phyloP scores from a whole-genome alignment of 2,113 vertebrate genomes.

The Alligator sinensis region DNA sequence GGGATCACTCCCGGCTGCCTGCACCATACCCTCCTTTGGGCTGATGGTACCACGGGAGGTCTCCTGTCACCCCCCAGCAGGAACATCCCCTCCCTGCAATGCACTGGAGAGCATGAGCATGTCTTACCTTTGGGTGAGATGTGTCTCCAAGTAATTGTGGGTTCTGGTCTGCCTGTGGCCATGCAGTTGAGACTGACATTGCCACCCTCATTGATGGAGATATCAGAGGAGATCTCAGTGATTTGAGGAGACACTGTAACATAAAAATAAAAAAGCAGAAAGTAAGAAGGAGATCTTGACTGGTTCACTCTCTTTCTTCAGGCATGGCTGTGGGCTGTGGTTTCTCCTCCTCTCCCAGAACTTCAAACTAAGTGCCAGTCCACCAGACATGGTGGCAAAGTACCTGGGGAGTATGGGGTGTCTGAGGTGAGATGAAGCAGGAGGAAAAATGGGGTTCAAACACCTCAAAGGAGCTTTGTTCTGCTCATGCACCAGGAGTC shows the following conservation, averaged over 20 bases:
- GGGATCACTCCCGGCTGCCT: not conserved
- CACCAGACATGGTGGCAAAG: not conserved
- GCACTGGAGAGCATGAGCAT: rapidly evolving
- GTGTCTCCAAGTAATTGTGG: conserved; percentile 94
- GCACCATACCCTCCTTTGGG: not conserved
- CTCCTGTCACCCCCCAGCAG: rapidly evolving
- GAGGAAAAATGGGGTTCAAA: no score
- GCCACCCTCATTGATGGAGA: conserved; percentile 96
- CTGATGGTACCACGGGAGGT: rapidly evolving
- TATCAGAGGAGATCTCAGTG: conserved; percentile 91
- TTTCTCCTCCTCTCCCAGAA: not conserved
- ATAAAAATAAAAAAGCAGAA: conserved; percentile 55
- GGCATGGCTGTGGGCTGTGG: not conserved
- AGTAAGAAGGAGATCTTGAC: not conserved
- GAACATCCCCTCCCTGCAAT: not conserved
- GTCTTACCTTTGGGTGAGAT: conserved; percentile 91
- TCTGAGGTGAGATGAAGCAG: not conserved
- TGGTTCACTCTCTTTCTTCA: not conserved
- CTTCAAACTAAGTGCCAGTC: not conserved
- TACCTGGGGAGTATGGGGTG: not conserved
- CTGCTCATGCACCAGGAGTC: no score
- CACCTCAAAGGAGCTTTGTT: no score
- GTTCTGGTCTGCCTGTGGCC: conserved; percentile 94
- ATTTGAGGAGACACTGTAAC: conserved; percentile 95
- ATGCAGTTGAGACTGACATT: conserved; percentile 94